Evolutionary conservation across 2,888 invertebrate species (phyloP).

Genomic region (Nysson spinosus): DNA sequence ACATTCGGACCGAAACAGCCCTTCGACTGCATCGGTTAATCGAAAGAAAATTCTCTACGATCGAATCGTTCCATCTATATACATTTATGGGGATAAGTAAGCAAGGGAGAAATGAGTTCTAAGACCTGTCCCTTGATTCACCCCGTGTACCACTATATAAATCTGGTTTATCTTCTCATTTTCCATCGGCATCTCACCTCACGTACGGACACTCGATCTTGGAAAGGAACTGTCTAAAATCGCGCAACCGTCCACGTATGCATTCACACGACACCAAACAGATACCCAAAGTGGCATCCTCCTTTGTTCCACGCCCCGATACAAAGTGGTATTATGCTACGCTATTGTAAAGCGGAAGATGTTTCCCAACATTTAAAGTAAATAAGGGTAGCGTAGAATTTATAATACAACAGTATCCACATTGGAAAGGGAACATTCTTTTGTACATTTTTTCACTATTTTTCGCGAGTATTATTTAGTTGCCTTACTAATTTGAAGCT

Average conservation of each 20-base stretch:
- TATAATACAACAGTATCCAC: not conserved
- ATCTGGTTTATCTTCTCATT: constrained; percentile 19
- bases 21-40: constrained; percentile 12
- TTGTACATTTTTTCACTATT: not conserved
- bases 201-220: constrained; percentile 34
- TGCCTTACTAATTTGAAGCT: no score
- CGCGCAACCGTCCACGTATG: constrained; percentile 3
- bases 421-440: no score
- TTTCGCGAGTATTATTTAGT: no score
- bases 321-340: constrained; percentile 22
- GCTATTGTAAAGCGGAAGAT: not conserved
- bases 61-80: not conserved
- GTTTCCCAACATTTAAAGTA: constrained; percentile 12
- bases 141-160: constrained; percentile 20
- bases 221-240: constrained; percentile 23
- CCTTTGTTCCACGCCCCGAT: constrained; percentile 12
- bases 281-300: constrained; percentile 22
- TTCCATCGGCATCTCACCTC: constrained; percentile 24
- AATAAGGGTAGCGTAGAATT: constrained; percentile 6
- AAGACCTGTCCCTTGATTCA: constrained; percentile 22
- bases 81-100: not conserved
- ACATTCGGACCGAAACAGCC: constrained; percentile 18
- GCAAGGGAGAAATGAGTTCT: not conserved
- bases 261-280: constrained; percentile 1
- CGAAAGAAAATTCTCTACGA: constrained; percentile 30